Conservation (phyloP, 2,113 vertebrate species). For the Saiga tatarica region DNA sequence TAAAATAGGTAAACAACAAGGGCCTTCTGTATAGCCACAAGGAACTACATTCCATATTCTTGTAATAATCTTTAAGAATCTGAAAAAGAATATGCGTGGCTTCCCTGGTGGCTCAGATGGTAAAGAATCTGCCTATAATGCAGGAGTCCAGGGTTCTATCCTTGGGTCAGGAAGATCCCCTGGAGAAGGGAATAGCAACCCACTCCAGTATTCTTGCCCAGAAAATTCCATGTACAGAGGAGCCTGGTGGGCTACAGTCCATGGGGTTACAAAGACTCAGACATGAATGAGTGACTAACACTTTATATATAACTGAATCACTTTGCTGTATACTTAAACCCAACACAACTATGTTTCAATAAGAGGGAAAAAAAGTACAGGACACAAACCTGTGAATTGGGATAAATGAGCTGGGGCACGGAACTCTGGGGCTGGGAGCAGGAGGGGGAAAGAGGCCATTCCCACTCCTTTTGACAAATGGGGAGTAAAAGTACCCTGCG, state of each 20-base stretch:
- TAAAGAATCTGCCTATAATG: neutral
- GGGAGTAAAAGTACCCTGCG: neutral
- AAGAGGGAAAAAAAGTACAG: neutral
- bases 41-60: neutral
- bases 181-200: neutral
- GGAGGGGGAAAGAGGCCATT: neutral
- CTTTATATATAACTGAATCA: neutral
- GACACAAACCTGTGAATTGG: accelerated
- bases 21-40: neutral
- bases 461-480: neutral
- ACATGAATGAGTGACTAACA: neutral
- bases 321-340: neutral
- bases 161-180: neutral
- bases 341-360: neutral
- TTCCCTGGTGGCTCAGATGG: neutral
- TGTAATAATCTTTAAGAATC: neutral
- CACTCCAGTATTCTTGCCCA: neutral
- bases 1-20: neutral
- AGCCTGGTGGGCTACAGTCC: neutral
- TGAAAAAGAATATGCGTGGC: neutral
- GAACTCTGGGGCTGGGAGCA: neutral
- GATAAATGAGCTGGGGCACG: accelerated
- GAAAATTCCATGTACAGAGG: neutral
- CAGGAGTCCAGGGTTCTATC: neutral
- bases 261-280: neutral